Percentiles rank a stretch among this genome's conserved stretches.
phyloP scores from a whole-genome alignment of 2,113 vertebrate species.

The Aphelocoma coerulescens region DNA sequence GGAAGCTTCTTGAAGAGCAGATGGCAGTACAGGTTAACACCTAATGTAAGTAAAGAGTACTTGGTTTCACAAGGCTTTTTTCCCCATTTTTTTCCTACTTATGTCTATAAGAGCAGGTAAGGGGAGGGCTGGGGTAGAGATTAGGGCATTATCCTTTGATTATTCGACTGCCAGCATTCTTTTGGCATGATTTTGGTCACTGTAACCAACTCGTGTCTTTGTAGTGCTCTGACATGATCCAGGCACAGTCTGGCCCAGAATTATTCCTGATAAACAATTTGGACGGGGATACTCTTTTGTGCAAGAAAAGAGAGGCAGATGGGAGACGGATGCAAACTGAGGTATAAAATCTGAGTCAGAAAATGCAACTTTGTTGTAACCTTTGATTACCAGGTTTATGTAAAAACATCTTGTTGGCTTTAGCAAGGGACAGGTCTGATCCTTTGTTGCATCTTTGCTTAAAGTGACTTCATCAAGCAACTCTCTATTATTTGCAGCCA shows the following conservation, averaged over 20 bases:
- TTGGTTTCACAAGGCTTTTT: not conserved
- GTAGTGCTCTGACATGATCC: not conserved
- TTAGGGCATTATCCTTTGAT: not conserved
- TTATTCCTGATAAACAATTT: not conserved
- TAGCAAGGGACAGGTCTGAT: not conserved
- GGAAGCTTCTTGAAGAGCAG: not conserved
- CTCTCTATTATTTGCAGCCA: not conserved
- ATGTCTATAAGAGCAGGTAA: not conserved
- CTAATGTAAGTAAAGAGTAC: not conserved
- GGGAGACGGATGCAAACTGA: not conserved
- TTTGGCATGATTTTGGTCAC: not conserved
- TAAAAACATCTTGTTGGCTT: not conserved
- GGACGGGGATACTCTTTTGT: not conserved
- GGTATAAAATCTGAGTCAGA: not conserved
- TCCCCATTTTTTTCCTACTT: not conserved
- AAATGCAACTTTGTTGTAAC: not conserved
- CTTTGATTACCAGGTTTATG: not conserved
- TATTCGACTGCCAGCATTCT: not conserved
- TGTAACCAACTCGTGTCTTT: rapidly evolving
- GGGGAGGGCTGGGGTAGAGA: not conserved
- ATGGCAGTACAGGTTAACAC: not conserved
- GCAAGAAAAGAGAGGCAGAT: not conserved
- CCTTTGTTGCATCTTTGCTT: not conserved
- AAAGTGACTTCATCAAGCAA: not conserved
- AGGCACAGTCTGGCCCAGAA: not conserved